Conservation (phyloP, 1,140 invertebrate species). For the Drosophila sproati region DNA sequence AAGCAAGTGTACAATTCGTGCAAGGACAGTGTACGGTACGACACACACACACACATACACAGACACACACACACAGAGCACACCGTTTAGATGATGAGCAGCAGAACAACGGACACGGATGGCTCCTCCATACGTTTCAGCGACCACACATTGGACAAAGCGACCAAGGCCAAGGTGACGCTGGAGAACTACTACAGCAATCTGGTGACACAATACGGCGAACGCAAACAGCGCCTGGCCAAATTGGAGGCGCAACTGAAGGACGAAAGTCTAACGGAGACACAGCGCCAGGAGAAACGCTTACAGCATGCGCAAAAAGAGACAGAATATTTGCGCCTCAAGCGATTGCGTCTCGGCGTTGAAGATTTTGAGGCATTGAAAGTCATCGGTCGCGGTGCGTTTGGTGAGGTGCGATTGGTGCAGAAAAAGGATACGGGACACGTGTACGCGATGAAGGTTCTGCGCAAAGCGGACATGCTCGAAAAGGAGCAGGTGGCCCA, state of each 20-base stretch:
- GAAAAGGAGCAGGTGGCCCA: constrained; percentile 99
- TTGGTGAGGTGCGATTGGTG: constrained; percentile 98
- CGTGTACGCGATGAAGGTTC: constrained; percentile 99
- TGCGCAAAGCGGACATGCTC: constrained; percentile 99
- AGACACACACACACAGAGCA: constrained; percentile 29
- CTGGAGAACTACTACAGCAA: constrained; percentile 99
- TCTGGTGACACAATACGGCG: constrained; percentile 97
- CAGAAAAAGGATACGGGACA: constrained; percentile 99
- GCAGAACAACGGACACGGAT: constrained; percentile 77
- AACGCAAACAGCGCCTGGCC: constrained; percentile 96
- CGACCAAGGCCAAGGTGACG: constrained; percentile 99
- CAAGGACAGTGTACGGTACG: constrained; percentile 36
- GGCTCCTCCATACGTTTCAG: constrained; percentile 92
- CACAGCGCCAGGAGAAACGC: constrained; percentile 94
- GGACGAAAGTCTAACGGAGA: constrained; percentile 94
- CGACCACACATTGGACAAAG: constrained; percentile 99
- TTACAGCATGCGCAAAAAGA: constrained; percentile 98
- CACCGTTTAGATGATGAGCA: constrained; percentile 83
- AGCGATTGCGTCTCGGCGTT: constrained; percentile 97
- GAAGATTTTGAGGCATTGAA: constrained; percentile 99
- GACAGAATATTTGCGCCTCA: constrained; percentile 98
- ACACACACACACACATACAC: constrained; percentile 54
- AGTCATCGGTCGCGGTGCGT: constrained; percentile 97
- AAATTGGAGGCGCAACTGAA: constrained; percentile 97
- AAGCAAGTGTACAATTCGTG: constrained; percentile 63